These are phyloP conservation scores for Thyatira batis DNA, from an alignment of 2,888 invertebrate species.

Conservation along the genomic window DNA sequence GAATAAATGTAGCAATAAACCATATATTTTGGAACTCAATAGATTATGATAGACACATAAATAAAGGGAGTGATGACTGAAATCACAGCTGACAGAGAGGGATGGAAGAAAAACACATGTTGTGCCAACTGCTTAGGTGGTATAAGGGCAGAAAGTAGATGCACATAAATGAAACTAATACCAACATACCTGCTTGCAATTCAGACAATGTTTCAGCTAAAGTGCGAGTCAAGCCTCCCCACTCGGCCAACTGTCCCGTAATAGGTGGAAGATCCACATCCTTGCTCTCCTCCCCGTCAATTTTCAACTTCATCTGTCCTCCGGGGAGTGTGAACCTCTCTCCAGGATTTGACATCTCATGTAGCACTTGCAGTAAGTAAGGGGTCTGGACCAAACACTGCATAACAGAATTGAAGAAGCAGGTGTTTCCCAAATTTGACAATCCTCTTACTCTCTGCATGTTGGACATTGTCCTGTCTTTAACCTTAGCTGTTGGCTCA, in stretches of 20 bases:
- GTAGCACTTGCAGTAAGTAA: constrained; percentile 86
- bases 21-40: too few relatives aligned
- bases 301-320: constrained; percentile 83
- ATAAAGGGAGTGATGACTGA: too few relatives aligned
- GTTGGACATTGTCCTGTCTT: constrained; percentile 59
- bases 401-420: constrained; percentile 98
- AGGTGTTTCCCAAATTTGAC: constrained; percentile 96
- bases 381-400: constrained; percentile 95
- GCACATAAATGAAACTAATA: constrained; percentile 3
- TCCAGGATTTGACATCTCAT: constrained; percentile 86
- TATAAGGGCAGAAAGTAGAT: too few relatives aligned
- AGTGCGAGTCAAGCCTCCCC: constrained; percentile 86
- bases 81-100: too few relatives aligned
- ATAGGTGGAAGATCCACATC: constrained; percentile 84
- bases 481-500: constrained; percentile 49
- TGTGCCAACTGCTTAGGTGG: too few relatives aligned
- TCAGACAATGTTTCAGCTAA: constrained; percentile 87
- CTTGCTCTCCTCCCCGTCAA: constrained; percentile 63
- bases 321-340: constrained; percentile 88
- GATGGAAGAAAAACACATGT: too few relatives aligned
- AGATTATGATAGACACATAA: too few relatives aligned
- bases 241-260: constrained; percentile 85
- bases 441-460: constrained; percentile 88
- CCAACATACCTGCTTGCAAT: constrained; percentile 80
- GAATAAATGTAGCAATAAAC: too few relatives aligned